Evolutionary conservation across 1,140 invertebrate genomes (phyloP), one percentile per base, ranked within the genome.

Genomic region (Paramacrobiotus metropolitanus): DNA sequence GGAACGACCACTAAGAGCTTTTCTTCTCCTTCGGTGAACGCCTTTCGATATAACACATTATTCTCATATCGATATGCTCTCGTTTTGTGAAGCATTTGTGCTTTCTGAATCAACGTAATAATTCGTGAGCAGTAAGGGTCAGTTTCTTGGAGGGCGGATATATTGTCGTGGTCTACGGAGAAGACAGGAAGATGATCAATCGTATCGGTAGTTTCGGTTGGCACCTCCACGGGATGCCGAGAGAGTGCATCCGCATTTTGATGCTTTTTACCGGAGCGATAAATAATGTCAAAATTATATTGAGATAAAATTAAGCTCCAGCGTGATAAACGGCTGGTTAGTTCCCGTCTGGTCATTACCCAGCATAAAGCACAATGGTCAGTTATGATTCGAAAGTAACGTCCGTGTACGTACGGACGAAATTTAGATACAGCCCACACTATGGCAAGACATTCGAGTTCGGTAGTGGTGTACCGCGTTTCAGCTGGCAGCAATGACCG

Each of bases 171-270:
- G n/a, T n/a, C n/a, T n/a, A n/a, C n/a, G n/a, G n/a, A n/a, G n/a
- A n/a, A n/a, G n/a, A n/a, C n/a, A n/a, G n/a, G n/a, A n/a, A n/a
- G n/a, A n/a, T n/a, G n/a, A n/a, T n/a, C n/a, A n/a, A n/a, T n/a
- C n/a, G n/a, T n/a, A n/a, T n/a, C n/a, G n/a, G n/a, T n/a, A n/a
- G n/a, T n/a, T n/a, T n/a, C n/a, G n/a, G n/a, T n/a, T n/a, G n/a
- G n/a, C n/a, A n/a, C n/a, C n/a, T n/a, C n/a, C n/a, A n/a, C n/a
- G n/a, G 60, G 28, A 48, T 61, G 24, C 55, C 68, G 30, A 29
- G 63, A 66, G 28, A 69, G 24, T 2, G 60, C 65, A 61, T 70
- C 69, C 1, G 66, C 68, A 64, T 68, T 68, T 18, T 24, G 21
- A 62, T 70, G 68, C 30, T 44, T 59, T 24, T 60, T 62, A 0